Evolutionary conservation across 2,113 vertebrate species (phyloP).

Genomic region (Lycaon pictus): DNA sequence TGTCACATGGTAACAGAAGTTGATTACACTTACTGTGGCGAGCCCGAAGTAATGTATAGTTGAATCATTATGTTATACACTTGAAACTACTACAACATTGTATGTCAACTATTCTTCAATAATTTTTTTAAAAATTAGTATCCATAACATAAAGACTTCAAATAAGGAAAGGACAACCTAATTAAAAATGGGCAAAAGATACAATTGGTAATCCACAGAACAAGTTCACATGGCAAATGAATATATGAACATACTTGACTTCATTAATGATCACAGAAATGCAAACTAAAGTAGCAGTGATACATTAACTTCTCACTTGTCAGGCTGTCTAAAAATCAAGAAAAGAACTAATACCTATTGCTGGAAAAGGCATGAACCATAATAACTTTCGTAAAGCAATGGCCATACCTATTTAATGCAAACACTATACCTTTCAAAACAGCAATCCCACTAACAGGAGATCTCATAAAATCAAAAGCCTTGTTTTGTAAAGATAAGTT

Average conservation of each 20-base stretch:
- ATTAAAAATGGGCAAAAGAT: not conserved
- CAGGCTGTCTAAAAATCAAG: not conserved
- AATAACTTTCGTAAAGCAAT: not conserved
- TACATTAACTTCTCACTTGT: not conserved
- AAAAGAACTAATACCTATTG: not conserved
- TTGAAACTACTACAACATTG: not conserved
- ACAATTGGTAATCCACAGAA: not conserved
- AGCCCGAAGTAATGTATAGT: not conserved
- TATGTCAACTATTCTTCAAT: not conserved
- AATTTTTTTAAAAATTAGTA: not conserved
- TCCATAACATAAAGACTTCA: not conserved
- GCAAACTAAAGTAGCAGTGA: not conserved
- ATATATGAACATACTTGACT: not conserved
- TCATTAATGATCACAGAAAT: not conserved
- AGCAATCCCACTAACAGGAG: not conserved
- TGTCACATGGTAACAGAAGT: not conserved
- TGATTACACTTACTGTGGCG: not conserved
- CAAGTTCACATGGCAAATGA: not conserved
- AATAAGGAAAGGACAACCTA: not conserved
- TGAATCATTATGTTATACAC: not conserved
- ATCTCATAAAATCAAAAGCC: not conserved
- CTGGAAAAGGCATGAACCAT: not conserved
- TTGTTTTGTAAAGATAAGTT: not conserved
- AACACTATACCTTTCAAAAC: not conserved
- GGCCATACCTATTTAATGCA: not conserved